Conservation (phyloP, 2,113 vertebrate species). For the Salminus brasiliensis region DNA sequence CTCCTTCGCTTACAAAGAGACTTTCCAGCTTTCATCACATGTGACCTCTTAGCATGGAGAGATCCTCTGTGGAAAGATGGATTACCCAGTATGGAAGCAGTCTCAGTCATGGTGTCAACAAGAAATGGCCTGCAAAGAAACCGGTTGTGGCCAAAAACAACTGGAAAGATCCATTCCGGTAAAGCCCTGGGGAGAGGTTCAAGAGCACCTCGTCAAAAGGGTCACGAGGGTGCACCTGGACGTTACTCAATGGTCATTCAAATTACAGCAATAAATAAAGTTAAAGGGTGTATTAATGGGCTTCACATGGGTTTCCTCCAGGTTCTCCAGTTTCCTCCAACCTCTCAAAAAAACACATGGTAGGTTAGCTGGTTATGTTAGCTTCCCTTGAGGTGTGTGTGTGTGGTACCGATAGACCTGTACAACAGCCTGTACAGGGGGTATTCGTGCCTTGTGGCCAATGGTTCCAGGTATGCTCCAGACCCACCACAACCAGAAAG, state of each 20-base stretch:
- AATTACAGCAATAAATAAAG: neutral
- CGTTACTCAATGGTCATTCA: neutral
- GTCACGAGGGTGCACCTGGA: neutral
- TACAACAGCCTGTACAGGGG: too few species aligned
- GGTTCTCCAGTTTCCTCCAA: too few species aligned
- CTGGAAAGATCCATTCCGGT: neutral
- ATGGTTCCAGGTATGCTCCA: too few species aligned
- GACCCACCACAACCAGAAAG: too few species aligned
- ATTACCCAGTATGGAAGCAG: slow-evolving; percentile 25
- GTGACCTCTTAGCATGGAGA: slow-evolving; percentile 44
- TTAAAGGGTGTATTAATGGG: too few species aligned
- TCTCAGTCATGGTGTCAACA: slow-evolving; percentile 31
- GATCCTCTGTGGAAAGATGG: slow-evolving; percentile 48
- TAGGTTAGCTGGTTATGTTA: too few species aligned
- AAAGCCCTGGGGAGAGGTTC: neutral
- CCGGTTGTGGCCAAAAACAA: neutral
- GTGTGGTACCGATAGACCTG: too few species aligned
- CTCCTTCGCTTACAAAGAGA: slow-evolving; percentile 40
- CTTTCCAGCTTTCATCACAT: slow-evolving; percentile 44
- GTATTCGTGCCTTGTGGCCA: too few species aligned
- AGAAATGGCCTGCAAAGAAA: neutral
- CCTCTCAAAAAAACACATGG: too few species aligned
- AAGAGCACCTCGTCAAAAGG: neutral
- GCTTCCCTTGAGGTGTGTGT: too few species aligned
- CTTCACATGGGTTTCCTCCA: too few species aligned